These are phyloP conservation scores for Aleiodes leptofemur DNA, from an alignment of 2,888 invertebrate genomes.

Conservation along the genomic window DNA sequence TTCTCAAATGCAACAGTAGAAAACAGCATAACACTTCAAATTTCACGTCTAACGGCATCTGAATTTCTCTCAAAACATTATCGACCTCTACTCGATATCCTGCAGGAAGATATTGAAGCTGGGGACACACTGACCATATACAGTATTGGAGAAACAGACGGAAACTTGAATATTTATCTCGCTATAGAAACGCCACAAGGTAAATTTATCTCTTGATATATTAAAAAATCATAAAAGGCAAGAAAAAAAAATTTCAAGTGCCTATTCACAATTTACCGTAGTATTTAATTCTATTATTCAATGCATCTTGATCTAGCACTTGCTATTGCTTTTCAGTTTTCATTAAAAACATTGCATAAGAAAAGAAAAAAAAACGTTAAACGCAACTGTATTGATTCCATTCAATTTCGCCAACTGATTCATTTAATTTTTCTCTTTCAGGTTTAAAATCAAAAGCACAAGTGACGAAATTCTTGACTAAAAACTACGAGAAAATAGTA, in stretches of 20 bases:
- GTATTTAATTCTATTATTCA: conserved; percentile 4
- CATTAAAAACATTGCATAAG: conserved; percentile 1
- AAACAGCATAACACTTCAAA: conserved; percentile 87
- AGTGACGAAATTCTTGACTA: conserved; percentile 80
- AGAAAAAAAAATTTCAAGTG: neutral
- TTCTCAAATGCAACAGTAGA: conserved; percentile 90
- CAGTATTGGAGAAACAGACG: conserved; percentile 83
- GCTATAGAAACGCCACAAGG: conserved; percentile 79
- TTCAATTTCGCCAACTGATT: neutral
- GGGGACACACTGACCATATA: conserved; percentile 83
- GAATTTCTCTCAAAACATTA: conserved; percentile 88
- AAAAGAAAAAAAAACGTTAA: neutral
- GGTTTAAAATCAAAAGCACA: conserved; percentile 82
- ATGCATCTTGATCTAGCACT: neutral
- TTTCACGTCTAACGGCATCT: conserved; percentile 84
- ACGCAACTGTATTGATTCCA: neutral
- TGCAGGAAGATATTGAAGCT: conserved; percentile 82
- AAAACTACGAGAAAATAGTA: conserved; percentile 81
- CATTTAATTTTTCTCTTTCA: conserved; percentile 4
- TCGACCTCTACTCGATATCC: conserved; percentile 82
- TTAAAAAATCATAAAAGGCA: neutral
- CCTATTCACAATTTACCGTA: conserved; percentile 6
- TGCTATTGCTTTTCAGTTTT: neutral
- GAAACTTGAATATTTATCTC: conserved; percentile 83
- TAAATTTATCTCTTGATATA: conserved; percentile 51